Conservation (phyloP, 2,888 invertebrate genomes). For the Plagodis dolabraria region DNA sequence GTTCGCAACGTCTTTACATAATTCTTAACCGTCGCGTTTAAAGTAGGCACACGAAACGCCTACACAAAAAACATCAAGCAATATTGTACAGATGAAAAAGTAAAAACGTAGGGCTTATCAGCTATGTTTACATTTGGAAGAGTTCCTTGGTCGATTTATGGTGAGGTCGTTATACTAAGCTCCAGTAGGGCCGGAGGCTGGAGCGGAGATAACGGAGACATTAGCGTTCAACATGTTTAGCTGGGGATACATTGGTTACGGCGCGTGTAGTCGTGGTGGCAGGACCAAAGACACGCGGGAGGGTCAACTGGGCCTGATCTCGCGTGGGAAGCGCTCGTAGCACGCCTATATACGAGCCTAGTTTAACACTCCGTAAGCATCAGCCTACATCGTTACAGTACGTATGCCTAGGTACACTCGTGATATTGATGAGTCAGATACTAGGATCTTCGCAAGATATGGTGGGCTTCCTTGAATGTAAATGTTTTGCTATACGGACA, state of each 20-base stretch:
- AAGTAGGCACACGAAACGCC: constrained; percentile 24
- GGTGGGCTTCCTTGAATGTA: background rate
- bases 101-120: too few relatives aligned
- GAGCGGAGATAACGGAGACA: constrained; percentile 63
- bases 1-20: constrained; percentile 21
- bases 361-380: background rate
- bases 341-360: background rate
- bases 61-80: constrained; percentile 17
- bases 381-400: background rate
- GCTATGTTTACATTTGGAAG: constrained; percentile 26
- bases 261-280: constrained; percentile 50
- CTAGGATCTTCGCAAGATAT: background rate
- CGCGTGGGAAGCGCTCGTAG: constrained; percentile 60
- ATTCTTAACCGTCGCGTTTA: background rate
- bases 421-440: background rate
- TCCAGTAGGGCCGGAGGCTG: constrained; percentile 43
- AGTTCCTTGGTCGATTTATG: constrained; percentile 34
- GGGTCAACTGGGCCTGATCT: constrained; percentile 48
- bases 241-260: constrained; percentile 52
- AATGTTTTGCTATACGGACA: background rate
- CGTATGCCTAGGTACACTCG: background rate
- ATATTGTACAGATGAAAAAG: constrained; percentile 18
- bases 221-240: constrained; percentile 60
- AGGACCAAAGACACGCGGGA: constrained; percentile 46
- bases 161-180: constrained; percentile 37